Evolutionary conservation across 2,113 vertebrate genomes (phyloP), one percentile per base, ranked within the genome.

Genomic region (Hepsetus odoe): DNA sequence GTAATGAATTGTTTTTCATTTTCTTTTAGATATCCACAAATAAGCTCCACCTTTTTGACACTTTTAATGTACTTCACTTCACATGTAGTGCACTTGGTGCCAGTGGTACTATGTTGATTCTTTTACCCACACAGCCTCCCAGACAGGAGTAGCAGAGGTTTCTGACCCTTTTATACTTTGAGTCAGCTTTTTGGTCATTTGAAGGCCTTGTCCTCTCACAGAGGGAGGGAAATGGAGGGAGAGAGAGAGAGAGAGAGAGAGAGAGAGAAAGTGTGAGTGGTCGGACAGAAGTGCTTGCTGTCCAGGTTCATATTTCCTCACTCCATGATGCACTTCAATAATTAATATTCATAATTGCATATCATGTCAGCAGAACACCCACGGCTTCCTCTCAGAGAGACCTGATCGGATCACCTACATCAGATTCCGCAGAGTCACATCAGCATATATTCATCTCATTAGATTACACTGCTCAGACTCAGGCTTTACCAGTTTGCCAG

Each of bases 291-390:
- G 82, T 74, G 82, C 70, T 77, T 70, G 72, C 74, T 68, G 28
- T 79, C 70, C 70, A 74, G 82, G 78, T 83, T 85, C 84, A 77
- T 72, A 74, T 85, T 83, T 85, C 84, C 73, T 69, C 56, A 68
- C 81, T 80, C 65, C 61, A 58, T 33, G 22, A 78, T 79, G 72
- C 79, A 79, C 79, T 83, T 85, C 79, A 85, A 85, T 83, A 83
- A 83, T 85, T 83, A 83, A 85, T 85, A 85, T 83, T 85, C 75
- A 85, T 83, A 85, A 85, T 85, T 69, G 72, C 79, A 83, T 85
- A 79, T 85, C 74, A 83, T 83, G 84, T 79, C 84, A 79, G 78
- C 82, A 81, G 67, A 72, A 83, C 79, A 79, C 82, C 82, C 81
- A 79, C 76, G 74, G 72, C 76, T 80, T 83, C 81, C 84, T 76